Conservation (phyloP, 2,113 vertebrate genomes). For the Centropus bengalensis region DNA sequence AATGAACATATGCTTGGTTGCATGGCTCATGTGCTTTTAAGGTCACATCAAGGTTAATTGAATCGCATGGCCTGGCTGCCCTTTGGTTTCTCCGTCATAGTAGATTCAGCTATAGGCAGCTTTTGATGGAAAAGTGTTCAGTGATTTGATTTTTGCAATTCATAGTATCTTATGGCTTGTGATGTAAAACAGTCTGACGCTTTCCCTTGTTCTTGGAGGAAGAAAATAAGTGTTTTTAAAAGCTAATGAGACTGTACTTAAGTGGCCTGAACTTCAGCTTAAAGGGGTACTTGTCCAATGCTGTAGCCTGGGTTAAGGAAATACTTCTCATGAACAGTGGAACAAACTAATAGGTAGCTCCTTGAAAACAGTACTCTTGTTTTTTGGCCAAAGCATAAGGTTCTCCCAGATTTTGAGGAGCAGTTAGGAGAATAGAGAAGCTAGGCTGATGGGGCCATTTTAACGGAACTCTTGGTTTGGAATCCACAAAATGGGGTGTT, state of each 20-base stretch:
- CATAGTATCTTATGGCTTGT: not conserved
- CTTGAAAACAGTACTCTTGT: accelerated
- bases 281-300: not conserved
- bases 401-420: not conserved
- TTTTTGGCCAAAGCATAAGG: not conserved
- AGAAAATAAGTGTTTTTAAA: not conserved
- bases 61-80: not conserved
- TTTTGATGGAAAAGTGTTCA: not conserved
- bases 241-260: not conserved
- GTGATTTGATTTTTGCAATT: not conserved
- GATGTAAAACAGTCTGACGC: not conserved
- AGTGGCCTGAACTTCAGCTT: not conserved
- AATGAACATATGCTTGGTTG: not conserved
- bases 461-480: not conserved
- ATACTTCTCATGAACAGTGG: not conserved
- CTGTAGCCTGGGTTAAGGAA: not conserved
- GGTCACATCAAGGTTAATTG: not conserved
- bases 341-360: not conserved
- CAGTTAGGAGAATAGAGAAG: not conserved
- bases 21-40: not conserved
- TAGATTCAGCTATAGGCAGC: not conserved
- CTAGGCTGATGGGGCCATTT: not conserved
- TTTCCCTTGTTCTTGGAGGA: not conserved
- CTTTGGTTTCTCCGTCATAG: not conserved
- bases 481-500: not conserved